phyloP scores from a whole-genome alignment of 1,140 invertebrate genomes.

The Aethina tumida region DNA sequence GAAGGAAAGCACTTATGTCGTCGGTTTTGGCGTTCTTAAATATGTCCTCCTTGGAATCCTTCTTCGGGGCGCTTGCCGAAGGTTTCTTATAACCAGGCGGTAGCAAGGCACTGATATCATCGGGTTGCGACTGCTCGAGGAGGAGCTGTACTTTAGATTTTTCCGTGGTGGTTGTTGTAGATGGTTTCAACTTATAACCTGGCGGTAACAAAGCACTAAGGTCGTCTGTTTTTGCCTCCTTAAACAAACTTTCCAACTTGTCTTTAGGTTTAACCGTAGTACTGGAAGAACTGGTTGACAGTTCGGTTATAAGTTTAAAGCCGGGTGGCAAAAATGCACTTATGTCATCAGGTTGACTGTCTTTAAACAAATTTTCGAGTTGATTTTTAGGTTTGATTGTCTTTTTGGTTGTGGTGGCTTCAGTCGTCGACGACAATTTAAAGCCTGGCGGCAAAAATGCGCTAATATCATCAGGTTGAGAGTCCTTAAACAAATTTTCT shows the following conservation, averaged over 20 bases:
- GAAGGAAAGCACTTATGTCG: conserved; percentile 49
- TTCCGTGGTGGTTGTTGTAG: no score
- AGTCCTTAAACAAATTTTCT: no score
- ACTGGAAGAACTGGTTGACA: conserved; percentile 38
- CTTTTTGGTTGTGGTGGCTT: conserved; percentile 26
- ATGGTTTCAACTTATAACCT: conserved; percentile 25
- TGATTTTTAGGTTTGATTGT: conserved; percentile 1
- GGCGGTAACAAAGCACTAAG: conserved; percentile 40
- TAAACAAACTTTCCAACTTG: conserved; percentile 15
- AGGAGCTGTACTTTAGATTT: no score
- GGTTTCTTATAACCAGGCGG: conserved; percentile 43
- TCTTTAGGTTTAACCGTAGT: conserved; percentile 32
- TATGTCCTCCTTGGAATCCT: conserved; percentile 32
- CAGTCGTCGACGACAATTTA: conserved; percentile 23
- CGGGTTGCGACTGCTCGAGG: no score
- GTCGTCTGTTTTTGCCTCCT: conserved; percentile 36
- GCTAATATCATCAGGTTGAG: conserved; percentile 43
- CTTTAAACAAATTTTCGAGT: conserved; percentile 39
- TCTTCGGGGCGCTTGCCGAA: conserved; percentile 28
- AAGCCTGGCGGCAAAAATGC: conserved; percentile 50
- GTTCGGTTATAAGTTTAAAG: conserved; percentile 30
- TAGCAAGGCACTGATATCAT: conserved; percentile 49
- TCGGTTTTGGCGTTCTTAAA: conserved; percentile 43
- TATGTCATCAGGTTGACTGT: conserved; percentile 46
- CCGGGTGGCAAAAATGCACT: conserved; percentile 50